phyloP scores from a whole-genome alignment of 2,113 vertebrate genomes.

The Ophiodon elongatus region DNA sequence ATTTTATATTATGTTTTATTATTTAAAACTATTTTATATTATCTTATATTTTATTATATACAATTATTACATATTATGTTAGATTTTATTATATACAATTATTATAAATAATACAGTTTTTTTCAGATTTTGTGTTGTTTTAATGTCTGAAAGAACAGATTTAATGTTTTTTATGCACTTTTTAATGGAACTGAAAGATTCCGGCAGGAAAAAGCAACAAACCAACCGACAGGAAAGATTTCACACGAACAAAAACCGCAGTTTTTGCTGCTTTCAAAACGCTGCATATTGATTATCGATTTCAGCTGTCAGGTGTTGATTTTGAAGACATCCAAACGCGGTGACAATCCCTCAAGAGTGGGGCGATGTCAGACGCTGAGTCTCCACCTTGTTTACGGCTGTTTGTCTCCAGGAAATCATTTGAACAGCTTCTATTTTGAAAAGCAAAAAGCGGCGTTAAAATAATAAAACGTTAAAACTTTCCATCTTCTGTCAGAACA shows the following conservation, averaged over 20 bases:
- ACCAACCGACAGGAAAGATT: neutral
- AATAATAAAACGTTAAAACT: slow-evolving; percentile 58
- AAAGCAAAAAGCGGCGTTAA: slow-evolving; percentile 6
- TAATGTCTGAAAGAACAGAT: neutral
- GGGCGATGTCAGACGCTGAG: slow-evolving; percentile 10
- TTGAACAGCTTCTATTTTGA: slow-evolving; percentile 62
- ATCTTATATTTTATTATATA: too few species aligned
- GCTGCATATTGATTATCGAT: slow-evolving; percentile 68
- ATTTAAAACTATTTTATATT: too few species aligned
- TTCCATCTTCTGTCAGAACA: slow-evolving; percentile 66
- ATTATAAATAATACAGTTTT: too few species aligned
- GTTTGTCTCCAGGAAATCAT: slow-evolving; percentile 48
- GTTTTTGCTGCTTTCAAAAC: neutral
- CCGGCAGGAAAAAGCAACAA: neutral
- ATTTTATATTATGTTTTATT: too few species aligned
- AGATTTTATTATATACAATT: too few species aligned
- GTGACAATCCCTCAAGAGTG: slow-evolving; percentile 18
- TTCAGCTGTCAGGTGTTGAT: slow-evolving; percentile 49
- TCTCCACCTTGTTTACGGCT: slow-evolving; percentile 8
- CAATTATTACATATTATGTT: too few species aligned
- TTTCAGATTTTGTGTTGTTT: too few species aligned
- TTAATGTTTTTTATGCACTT: neutral
- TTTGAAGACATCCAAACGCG: slow-evolving; percentile 28
- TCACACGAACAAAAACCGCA: neutral
- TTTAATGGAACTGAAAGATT: neutral